These are phyloP conservation scores for Cottus gobio DNA, from an alignment of 2,113 vertebrate genomes.

Conservation along the genomic window DNA sequence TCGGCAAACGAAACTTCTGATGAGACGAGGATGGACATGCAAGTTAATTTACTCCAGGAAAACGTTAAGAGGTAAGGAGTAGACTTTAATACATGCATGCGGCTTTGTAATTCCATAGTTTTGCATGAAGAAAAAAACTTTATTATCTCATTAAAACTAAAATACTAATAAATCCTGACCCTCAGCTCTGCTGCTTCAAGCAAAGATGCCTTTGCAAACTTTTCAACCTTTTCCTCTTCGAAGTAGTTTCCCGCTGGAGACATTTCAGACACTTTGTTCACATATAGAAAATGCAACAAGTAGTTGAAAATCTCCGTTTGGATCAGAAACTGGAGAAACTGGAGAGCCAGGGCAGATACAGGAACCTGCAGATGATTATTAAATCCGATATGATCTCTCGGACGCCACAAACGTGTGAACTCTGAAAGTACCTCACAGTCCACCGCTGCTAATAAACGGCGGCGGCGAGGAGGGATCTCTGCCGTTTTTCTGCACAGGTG, in stretches of 20 bases:
- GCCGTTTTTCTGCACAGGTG: neutral
- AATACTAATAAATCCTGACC: neutral
- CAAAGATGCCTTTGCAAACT: neutral
- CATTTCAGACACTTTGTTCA: neutral
- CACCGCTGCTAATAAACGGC: neutral
- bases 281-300: neutral
- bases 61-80: neutral
- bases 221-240: neutral
- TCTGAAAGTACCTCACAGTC: neutral
- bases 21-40: constrained; percentile 3
- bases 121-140: neutral
- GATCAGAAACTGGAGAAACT: neutral
- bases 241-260: neutral
- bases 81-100: neutral
- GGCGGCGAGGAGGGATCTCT: neutral
- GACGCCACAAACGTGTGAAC: neutral
- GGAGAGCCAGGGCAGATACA: neutral
- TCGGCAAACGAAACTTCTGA: constrained; percentile 1
- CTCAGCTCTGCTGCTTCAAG: neutral
- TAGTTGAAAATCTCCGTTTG: neutral
- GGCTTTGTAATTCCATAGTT: neutral
- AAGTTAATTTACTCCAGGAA: neutral
- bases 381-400: neutral
- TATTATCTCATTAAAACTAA: neutral
- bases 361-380: neutral